phyloP scores from a whole-genome alignment of 1,140 invertebrate genomes.

The Drosophila auraria region DNA sequence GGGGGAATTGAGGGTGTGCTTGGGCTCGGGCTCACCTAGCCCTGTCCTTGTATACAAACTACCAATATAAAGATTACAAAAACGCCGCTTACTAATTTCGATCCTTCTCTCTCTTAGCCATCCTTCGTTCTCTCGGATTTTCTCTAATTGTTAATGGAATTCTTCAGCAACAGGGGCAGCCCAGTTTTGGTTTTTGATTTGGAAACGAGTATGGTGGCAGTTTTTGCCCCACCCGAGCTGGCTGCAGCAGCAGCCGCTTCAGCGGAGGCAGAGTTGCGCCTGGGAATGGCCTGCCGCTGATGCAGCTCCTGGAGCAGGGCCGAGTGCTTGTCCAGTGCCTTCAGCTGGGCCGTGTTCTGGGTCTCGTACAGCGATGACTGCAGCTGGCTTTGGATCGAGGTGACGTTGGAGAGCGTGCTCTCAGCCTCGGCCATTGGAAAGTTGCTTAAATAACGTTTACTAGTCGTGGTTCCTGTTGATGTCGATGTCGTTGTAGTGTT shows the following conservation, averaged over 20 bases:
- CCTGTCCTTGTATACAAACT: conserved; percentile 70
- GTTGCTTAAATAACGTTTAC: conserved; percentile 82
- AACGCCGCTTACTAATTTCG: conserved; percentile 50
- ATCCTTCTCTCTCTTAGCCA: conserved; percentile 3
- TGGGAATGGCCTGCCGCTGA: conserved; percentile 66
- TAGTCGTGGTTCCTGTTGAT: conserved; percentile 66
- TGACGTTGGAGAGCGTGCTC: conserved; percentile 84
- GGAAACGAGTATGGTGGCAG: conserved; percentile 84
- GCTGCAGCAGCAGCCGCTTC: conserved; percentile 44
- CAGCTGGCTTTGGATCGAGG: conserved; percentile 83
- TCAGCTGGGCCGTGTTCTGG: conserved; percentile 63
- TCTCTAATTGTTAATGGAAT: conserved; percentile 84
- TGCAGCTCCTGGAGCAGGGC: conserved; percentile 76
- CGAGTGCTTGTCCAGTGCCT: conserved; percentile 78
- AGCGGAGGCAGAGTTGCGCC: conserved; percentile 39
- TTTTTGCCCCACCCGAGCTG: conserved; percentile 73
- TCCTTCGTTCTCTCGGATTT: conserved; percentile 4
- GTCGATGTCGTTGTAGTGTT: conserved; percentile 73
- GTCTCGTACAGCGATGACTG: conserved; percentile 83
- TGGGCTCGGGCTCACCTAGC: conserved; percentile 3
- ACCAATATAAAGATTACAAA: conserved; percentile 80
- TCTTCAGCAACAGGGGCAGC: conserved; percentile 84
- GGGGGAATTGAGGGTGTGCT: conserved; percentile 4
- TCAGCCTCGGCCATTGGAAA: conserved; percentile 75
- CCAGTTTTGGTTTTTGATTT: conserved; percentile 85